Conservation (phyloP, 2,797 vertebrate genomes). For the Pipistrellus pipistrellus region DNA sequence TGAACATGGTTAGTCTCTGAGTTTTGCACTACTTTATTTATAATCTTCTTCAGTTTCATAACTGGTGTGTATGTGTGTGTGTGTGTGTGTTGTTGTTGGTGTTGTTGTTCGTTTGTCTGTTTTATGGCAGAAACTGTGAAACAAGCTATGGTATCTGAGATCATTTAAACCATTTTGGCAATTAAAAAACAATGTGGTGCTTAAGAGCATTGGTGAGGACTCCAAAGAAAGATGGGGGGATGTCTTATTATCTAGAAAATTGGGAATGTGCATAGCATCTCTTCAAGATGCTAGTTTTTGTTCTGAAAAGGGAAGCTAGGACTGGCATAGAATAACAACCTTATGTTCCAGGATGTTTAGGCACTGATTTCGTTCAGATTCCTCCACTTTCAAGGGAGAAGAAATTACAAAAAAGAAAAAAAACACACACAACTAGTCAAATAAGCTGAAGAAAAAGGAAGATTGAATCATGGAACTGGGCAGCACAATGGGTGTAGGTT, state of each 20-base stretch:
- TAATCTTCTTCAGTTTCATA: not conserved
- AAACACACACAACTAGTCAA: not conserved
- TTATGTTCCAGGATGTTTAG: no score
- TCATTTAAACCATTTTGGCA: not conserved
- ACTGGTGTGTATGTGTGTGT: not conserved
- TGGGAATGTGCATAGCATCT: rapidly evolving
- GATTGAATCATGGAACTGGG: not conserved
- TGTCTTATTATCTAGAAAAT: not conserved
- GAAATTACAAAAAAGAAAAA: not conserved
- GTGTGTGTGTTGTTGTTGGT: not conserved
- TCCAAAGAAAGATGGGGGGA: not conserved
- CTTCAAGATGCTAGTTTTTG: not conserved
- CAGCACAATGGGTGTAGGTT: not conserved
- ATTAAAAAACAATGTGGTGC: not conserved
- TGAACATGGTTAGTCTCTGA: not conserved
- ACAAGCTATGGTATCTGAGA: not conserved
- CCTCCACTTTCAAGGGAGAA: not conserved
- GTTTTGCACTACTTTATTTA: not conserved
- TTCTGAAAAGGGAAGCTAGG: no score
- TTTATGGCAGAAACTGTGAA: not conserved
- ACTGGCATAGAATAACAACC: no score
- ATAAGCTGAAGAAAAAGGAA: not conserved
- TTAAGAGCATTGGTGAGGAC: not conserved
- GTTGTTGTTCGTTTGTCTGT: not conserved
- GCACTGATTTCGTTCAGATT: not conserved